Conservation (phyloP, 2,113 vertebrate genomes). For the Paramisgurnus dabryanus region DNA sequence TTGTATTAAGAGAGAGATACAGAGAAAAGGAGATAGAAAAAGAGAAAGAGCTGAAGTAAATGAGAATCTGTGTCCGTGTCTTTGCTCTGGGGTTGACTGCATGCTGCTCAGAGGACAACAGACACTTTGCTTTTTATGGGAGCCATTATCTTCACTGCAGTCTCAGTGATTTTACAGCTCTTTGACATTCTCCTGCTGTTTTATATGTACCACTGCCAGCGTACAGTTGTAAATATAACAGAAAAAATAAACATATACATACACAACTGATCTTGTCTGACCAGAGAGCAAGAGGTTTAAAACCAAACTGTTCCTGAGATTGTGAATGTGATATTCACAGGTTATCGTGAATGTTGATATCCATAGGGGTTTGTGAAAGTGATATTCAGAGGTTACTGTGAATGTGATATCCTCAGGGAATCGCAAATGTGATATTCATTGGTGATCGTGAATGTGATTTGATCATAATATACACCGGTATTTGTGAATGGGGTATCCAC, state of each 20-base stretch:
- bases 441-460: no score
- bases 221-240: conserved; percentile 14
- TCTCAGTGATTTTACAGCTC: conserved; percentile 28
- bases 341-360: no score
- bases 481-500: no score
- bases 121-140: conserved; percentile 58
- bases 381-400: no score
- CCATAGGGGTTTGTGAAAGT: no score
- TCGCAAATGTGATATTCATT: no score
- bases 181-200: conserved; percentile 23
- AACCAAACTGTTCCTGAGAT: no score
- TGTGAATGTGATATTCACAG: no score
- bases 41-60: not conserved
- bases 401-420: no score
- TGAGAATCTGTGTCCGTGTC: conserved; percentile 11
- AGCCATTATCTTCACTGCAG: conserved; percentile 58
- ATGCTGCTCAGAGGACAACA: conserved; percentile 58
- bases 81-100: conserved; percentile 34
- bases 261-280: not conserved
- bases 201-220: conserved; percentile 4
- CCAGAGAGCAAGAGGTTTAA: not conserved
- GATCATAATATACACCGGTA: no score
- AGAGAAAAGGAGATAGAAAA: not conserved
- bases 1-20: conserved; percentile 42
- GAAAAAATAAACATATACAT: conserved; percentile 17